phyloP scores from a whole-genome alignment of 2,797 vertebrate species.

The Micromesistius poutassou region DNA sequence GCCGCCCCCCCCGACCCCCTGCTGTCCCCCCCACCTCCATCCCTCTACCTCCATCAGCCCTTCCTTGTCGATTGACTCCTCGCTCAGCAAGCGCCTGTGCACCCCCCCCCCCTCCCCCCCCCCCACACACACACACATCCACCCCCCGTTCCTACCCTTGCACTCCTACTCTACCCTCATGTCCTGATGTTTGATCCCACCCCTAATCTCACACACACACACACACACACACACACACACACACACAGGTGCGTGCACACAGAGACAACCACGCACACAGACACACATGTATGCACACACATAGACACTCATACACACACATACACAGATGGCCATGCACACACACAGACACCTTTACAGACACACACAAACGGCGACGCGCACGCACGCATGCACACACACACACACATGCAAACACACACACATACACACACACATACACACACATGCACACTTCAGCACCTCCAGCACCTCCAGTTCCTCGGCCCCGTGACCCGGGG shows the following conservation, averaged over 20 bases:
- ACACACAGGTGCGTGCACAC: no score
- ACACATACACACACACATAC: constrained; percentile 29
- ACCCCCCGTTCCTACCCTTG: background rate
- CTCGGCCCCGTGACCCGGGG: constrained; percentile 72
- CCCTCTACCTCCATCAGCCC: constrained; percentile 35
- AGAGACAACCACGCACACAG: constrained; percentile 27
- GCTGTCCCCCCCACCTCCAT: constrained; percentile 3
- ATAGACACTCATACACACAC: constrained; percentile 23
- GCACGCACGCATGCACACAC: constrained; percentile 46
- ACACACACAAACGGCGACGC: constrained; percentile 18
- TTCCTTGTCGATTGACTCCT: constrained; percentile 1
- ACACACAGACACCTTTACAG: background rate
- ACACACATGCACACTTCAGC: constrained; percentile 43
- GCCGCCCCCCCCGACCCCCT: constrained; percentile 53
- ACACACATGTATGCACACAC: constrained; percentile 27
- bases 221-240: constrained; percentile 13
- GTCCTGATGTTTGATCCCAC: constrained; percentile 59
- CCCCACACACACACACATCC: constrained; percentile 9
- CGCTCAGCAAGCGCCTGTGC: background rate
- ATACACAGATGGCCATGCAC: constrained; percentile 33
- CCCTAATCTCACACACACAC: constrained; percentile 39
- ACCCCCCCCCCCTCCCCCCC: background rate
- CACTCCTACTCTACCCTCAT: constrained; percentile 18
- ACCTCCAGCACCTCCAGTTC: constrained; percentile 57
- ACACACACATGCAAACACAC: background rate